phyloP scores from a whole-genome alignment of 2,113 vertebrate genomes.

The Cyanoramphus novaezelandiae region DNA sequence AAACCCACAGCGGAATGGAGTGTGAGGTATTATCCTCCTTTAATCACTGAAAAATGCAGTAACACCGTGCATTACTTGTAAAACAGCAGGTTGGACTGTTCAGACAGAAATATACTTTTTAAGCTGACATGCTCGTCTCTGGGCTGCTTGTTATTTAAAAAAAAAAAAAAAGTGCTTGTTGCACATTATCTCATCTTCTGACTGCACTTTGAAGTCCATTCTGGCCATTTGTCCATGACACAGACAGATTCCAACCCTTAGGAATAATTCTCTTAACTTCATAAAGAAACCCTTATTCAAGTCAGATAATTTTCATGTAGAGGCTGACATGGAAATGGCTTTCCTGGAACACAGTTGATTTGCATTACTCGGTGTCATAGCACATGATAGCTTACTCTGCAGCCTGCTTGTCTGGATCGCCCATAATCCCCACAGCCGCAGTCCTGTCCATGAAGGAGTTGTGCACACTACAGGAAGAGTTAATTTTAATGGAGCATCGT shows the following conservation, averaged over 20 bases:
- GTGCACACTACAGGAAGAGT: neutral
- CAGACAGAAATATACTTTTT: neutral
- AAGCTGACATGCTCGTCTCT: neutral
- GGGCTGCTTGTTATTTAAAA: neutral
- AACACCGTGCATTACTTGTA: neutral
- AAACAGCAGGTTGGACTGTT: neutral
- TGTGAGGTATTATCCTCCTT: neutral
- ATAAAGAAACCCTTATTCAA: constrained; percentile 41
- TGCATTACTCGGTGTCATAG: constrained; percentile 29
- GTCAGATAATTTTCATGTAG: constrained; percentile 34
- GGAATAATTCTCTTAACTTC: constrained; percentile 31
- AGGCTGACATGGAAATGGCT: constrained; percentile 24
- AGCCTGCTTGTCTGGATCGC: neutral
- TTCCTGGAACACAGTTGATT: constrained; percentile 39
- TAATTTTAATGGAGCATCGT: neutral
- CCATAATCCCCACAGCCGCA: neutral
- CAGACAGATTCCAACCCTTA: constrained; percentile 15
- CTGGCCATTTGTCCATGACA: constrained; percentile 1
- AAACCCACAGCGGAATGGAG: neutral
- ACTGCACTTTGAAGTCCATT: constrained; percentile 26
- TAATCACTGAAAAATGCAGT: neutral
- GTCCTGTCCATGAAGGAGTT: neutral
- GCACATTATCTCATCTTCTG: constrained; percentile 21
- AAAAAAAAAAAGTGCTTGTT: neutral
- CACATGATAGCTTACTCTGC: constrained; percentile 40